A percentile compares a stretch with the other conserved stretches of the same genome.
Evolutionary conservation across 2,888 invertebrate species (phyloP).

Genomic region (Macrophya alboannulata): DNA sequence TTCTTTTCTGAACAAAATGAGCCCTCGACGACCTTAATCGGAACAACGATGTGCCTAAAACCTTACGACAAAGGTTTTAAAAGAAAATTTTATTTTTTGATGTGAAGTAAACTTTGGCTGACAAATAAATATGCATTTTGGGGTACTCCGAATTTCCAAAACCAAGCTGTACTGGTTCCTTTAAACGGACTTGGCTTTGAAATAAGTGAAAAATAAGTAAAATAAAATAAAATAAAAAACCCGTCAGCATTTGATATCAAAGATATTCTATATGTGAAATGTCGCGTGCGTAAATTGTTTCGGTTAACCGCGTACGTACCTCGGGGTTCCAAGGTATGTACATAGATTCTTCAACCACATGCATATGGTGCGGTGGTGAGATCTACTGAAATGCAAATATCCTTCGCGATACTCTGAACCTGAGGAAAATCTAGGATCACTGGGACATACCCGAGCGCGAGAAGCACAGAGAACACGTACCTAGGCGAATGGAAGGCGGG

Average conservation of each 20-base stretch:
- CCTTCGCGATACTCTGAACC: slow-evolving; percentile 39
- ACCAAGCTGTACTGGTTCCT: too few relatives aligned
- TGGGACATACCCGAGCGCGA: slow-evolving; percentile 15
- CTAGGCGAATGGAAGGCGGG: neutral
- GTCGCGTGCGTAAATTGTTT: neutral
- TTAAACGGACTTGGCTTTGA: slow-evolving; percentile 54
- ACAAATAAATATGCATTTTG: too few relatives aligned
- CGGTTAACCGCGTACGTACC: slow-evolving; percentile 12
- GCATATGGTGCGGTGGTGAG: neutral
- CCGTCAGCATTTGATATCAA: neutral
- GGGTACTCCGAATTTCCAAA: too few relatives aligned
- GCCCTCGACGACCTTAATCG: too few relatives aligned
- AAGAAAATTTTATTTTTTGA: too few relatives aligned
- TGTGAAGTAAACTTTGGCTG: too few relatives aligned
- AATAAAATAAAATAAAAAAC: neutral
- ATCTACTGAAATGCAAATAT: slow-evolving; percentile 51
- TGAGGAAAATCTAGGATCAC: slow-evolving; percentile 49
- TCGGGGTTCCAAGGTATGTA: neutral
- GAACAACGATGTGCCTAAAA: too few relatives aligned
- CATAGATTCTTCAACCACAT: slow-evolving; percentile 13
- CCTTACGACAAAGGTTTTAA: too few relatives aligned
- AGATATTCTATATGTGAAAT: neutral
- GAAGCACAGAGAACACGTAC: slow-evolving; percentile 43
- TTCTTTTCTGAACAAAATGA: too few relatives aligned
- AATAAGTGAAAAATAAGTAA: neutral